Evolutionary conservation across 2,797 vertebrate genomes (phyloP).

Genomic region (Sebastiscus tertius): DNA sequence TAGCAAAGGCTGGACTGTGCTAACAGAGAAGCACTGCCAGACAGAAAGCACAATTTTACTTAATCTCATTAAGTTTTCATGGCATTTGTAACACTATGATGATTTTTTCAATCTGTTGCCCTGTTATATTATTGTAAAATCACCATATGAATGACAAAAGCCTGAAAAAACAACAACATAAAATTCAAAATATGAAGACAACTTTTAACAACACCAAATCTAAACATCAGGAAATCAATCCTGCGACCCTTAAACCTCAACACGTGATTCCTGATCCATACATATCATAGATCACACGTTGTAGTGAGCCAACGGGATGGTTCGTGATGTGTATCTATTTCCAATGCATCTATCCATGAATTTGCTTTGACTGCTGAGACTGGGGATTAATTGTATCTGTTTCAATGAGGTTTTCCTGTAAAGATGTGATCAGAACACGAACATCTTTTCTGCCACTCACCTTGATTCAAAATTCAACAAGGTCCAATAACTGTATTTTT

Average conservation of each 20-base stretch:
- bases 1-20: constrained; percentile 30
- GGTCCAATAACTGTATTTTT: background rate
- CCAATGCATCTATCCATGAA: background rate
- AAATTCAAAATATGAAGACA: background rate
- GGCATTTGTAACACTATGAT: background rate
- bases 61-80: background rate
- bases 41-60: constrained; percentile 7
- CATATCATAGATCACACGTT: background rate
- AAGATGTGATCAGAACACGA: background rate
- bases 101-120: background rate
- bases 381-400: background rate
- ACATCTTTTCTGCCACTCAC: background rate
- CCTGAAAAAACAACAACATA: background rate
- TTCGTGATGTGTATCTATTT: background rate
- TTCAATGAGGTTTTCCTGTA: background rate
- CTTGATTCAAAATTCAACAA: background rate
- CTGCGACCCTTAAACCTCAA: background rate
- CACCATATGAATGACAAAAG: constrained; percentile 6
- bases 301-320: background rate
- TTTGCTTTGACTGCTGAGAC: background rate
- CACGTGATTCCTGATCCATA: background rate
- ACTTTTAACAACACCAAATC: background rate
- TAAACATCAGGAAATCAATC: background rate
- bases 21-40: constrained; percentile 26
- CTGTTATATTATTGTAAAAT: background rate